A percentile compares a stretch with the other conserved stretches of the same genome.
Conservation (phyloP, 2,113 vertebrate species). For the Vulpes vulpes region DNA sequence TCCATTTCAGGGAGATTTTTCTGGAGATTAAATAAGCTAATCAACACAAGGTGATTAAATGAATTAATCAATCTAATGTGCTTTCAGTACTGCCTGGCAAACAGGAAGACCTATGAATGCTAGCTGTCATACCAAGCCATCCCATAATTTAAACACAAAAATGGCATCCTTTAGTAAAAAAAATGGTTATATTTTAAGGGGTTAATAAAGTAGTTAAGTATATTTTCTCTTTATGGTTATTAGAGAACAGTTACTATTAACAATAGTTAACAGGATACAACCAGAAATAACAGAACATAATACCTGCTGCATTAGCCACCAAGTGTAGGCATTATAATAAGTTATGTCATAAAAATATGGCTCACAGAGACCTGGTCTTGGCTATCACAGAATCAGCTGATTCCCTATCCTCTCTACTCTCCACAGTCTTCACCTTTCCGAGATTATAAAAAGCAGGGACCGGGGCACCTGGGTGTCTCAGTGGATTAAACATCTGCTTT, state of each 20-base stretch:
- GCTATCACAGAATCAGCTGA: neutral
- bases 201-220: neutral
- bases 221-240: slow-evolving; percentile 49
- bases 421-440: neutral
- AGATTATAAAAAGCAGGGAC: neutral
- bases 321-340: neutral
- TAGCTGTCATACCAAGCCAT: neutral
- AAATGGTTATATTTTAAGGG: slow-evolving; percentile 18
- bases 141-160: slow-evolving; percentile 35
- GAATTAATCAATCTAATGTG: neutral
- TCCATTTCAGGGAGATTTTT: neutral
- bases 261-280: neutral
- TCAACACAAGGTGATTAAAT: neutral
- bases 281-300: neutral
- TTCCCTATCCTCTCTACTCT: neutral
- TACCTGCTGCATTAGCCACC: neutral
- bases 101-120: neutral
- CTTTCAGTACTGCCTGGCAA: neutral
- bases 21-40: neutral
- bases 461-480: neutral
- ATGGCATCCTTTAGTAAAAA: neutral
- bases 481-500: neutral
- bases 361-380: neutral
- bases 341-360: neutral
- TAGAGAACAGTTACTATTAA: neutral